Evolutionary conservation across 2,888 invertebrate genomes (phyloP), one percentile per base, ranked within the genome.

Genomic region (Ectemnius lituratus): DNA sequence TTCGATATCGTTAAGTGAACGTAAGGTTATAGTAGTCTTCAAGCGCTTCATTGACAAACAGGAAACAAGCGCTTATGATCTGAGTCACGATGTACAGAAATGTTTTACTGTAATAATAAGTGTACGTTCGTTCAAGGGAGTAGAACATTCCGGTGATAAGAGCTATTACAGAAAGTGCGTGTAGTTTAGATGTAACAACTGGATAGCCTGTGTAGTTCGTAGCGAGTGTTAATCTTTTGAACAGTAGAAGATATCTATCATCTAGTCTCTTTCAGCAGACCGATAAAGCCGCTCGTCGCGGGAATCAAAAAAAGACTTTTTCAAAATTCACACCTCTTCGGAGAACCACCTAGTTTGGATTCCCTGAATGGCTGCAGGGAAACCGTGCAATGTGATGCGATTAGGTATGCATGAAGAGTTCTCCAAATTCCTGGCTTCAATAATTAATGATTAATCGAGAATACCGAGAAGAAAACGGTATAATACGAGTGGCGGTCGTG

Each of bases 291-390:
- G 61, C 61, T n/a, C 16, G 23, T 8, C 5, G 14, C 57, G 49
- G 37, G 57, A 47, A 37, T 4, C 11, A 20, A 49, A 71, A 67
- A 60, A 11, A n/a, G 2, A 11, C 56, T 2, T 27, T 13, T 52
- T 20, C 11, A 18, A 46, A 23, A 14, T 47, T 45, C 3, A n/a
- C 37, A 11, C 13, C 18, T 18, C 20, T 37, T 1, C n/a, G 59
- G 62, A 88, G 91, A 91, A 90, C 91, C 92, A 90, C 92, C 91
- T 90, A 90, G 80, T 81, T 84, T 91, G 92, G 92, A 92, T 93
- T 92, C 89, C 91, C 92, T 93, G 93, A 93, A 93, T 93, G 93
- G 93, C 93, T 93, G 93, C 93, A 93, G 93, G 90, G 91, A 92
- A 92, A 91, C 92, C 92, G 87, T 76, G 89, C 90, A 83, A 71